Evolutionary conservation across 2,113 vertebrate genomes (phyloP), one percentile per base, ranked within the genome.

Genomic region (Cottus gobio): DNA sequence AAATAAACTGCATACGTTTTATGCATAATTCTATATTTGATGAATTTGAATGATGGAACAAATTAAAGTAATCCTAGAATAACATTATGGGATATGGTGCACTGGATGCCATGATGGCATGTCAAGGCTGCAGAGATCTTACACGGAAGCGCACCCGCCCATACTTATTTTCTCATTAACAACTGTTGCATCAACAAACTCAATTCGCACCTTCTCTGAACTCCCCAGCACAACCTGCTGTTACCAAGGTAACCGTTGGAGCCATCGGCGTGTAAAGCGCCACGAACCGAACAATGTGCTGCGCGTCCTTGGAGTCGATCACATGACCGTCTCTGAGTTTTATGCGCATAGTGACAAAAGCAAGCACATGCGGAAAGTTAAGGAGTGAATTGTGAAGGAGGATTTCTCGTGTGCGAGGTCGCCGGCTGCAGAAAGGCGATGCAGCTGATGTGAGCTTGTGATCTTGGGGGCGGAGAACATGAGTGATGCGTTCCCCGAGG

Each of bases 181-280:
- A 88, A 90, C 56, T 83, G 89, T 90, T 85, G 82, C 77, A 88
- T 82, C 75, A 83, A 85, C 76, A 85, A 88, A 86, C 71, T 83
- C 88, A 85, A 75, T 87, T 85, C 79, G 67, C 90, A 93, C 89
- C 87, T 90, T 88, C 73, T 85, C 63, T 84, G 66, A 86, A 91
- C 90, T 91, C 90, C 77, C 62, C 71, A 52, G 83, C 70, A 74
- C 84, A 84, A 88, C 79, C 80, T 90, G 75, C 85, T 75, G 93
- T 94, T 93, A 82, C 94, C 92, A 93, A 80, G 93, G 94, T 84
- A 93, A 94, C 93, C 1, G 37, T 57, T 69, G 77, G 44, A 85
- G 72, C 73, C 50, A 18, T 80, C 46, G 31, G 34, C 63, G 56
- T 67, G 65, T 68, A 83, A 81, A 56, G 60, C 36, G 48, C 73